A percentile compares a stretch with the other conserved stretches of the same genome.
These are phyloP conservation scores for Brachionus calyciflorus DNA, from an alignment of 1,140 invertebrate genomes.

Conservation along the genomic window DNA sequence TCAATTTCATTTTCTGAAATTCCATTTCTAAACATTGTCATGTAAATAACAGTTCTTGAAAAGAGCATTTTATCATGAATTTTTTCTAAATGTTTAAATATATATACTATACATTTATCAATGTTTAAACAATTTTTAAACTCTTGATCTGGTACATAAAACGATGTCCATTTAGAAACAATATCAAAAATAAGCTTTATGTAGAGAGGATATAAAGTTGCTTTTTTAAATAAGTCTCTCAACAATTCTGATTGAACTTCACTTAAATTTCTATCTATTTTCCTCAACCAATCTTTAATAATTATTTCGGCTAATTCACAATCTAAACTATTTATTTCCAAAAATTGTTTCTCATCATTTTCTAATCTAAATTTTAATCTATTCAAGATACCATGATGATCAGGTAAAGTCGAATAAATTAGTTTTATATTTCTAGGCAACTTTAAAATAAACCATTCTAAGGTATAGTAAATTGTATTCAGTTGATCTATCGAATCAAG, in stretches of 20 bases:
- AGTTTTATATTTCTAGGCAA: too few species aligned
- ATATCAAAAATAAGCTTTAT: slow-evolving; percentile 41
- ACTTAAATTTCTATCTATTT: background rate
- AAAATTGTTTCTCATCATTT: too few species aligned
- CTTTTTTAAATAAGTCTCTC: background rate
- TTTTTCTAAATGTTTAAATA: slow-evolving; percentile 1
- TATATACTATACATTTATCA: slow-evolving; percentile 1
- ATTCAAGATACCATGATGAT: too few species aligned
- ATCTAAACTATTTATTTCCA: background rate
- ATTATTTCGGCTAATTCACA: background rate
- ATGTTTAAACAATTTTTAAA: slow-evolving; percentile 15
- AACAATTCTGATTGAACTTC: background rate
- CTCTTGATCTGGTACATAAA: background rate
- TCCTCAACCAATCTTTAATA: background rate
- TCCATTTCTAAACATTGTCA: slow-evolving; percentile 27
- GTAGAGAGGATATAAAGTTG: slow-evolving; percentile 6
- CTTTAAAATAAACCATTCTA: too few species aligned
- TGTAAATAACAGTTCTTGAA: background rate
- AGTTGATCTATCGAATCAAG: too few species aligned
- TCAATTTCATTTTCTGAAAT: slow-evolving; percentile 54
- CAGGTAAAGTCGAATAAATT: too few species aligned
- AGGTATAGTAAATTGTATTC: too few species aligned
- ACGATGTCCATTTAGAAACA: slow-evolving; percentile 12
- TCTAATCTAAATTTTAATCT: too few species aligned
- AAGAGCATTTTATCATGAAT: slow-evolving; percentile 1